Percentiles rank a stretch among this genome's conserved stretches.
phyloP scores from a whole-genome alignment of 1,140 invertebrate genomes.

The Acromyrmex echinatior region DNA sequence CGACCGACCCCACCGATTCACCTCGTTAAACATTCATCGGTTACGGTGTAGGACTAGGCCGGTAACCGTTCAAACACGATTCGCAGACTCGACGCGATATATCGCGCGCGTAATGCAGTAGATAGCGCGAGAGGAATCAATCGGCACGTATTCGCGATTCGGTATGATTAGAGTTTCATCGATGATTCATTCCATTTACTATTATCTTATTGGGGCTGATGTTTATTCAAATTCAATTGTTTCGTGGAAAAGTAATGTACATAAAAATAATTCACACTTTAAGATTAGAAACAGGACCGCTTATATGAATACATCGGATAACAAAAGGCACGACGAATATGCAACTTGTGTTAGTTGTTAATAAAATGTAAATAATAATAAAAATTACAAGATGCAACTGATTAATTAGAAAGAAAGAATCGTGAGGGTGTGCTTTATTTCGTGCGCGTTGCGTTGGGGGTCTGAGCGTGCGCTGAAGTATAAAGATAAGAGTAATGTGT shows the following conservation, averaged over 20 bases:
- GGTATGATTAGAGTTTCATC: conserved; percentile 26
- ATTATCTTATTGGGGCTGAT: not conserved
- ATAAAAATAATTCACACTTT: too few species aligned
- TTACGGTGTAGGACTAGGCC: conserved; percentile 83
- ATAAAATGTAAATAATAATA: conserved; percentile 10
- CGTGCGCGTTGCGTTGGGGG: not conserved
- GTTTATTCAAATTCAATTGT: not conserved
- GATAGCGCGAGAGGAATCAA: conserved; percentile 24
- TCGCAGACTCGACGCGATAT: conserved; percentile 42
- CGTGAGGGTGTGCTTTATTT: not conserved
- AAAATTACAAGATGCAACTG: not conserved
- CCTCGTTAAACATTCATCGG: conserved; percentile 84
- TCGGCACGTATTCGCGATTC: not conserved
- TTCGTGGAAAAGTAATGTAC: not conserved
- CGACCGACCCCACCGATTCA: conserved; percentile 68
- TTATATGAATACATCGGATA: too few species aligned
- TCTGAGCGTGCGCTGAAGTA: conserved; percentile 38
- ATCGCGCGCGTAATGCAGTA: conserved; percentile 31
- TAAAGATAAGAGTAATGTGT: conserved; percentile 79
- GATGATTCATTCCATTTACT: not conserved
- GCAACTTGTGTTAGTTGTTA: not conserved
- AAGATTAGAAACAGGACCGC: too few species aligned
- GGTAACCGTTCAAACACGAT: conserved; percentile 83
- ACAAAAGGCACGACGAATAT: not conserved
- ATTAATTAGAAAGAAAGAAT: conserved; percentile 21